These are phyloP conservation scores for Campylomormyrus numenius DNA, from an alignment of 2,113 vertebrate species.

Conservation along the genomic window DNA sequence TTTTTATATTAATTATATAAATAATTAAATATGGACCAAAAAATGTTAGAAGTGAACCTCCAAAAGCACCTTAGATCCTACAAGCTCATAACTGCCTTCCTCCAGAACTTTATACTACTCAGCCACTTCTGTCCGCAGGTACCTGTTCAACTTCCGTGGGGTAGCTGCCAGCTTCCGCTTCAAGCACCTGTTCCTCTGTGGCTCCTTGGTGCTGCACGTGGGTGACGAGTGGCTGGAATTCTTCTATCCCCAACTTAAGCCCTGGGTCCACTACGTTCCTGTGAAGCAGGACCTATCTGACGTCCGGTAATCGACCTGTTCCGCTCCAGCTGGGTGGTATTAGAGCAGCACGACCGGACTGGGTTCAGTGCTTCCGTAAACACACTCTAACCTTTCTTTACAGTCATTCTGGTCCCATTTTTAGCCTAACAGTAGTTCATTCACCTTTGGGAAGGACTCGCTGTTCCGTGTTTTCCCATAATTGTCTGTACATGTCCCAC, in stretches of 20 bases:
- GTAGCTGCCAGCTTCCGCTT: conserved; percentile 95
- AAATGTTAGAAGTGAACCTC: background rate
- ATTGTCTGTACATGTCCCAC: background rate
- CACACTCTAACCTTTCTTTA: background rate
- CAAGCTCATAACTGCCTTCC: background rate
- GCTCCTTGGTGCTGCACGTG: conserved; percentile 88
- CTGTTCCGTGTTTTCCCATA: background rate
- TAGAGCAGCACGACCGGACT: background rate
- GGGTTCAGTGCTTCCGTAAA: background rate
- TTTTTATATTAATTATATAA: background rate
- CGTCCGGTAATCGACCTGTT: conserved; percentile 63
- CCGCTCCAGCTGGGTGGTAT: background rate
- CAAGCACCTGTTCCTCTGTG: conserved; percentile 94
- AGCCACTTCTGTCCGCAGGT: conserved; percentile 52
- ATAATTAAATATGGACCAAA: background rate
- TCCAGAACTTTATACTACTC: background rate
- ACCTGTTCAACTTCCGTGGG: conserved; percentile 94
- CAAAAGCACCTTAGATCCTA: background rate
- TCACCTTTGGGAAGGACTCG: background rate
- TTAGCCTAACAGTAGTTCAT: background rate
- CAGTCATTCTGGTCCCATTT: background rate
- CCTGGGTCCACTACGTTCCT: conserved; percentile 95
- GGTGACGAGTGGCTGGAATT: conserved; percentile 93
- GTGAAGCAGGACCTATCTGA: conserved; percentile 83
- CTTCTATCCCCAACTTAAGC: conserved; percentile 86